Conservation (phyloP, 2,113 vertebrate genomes). For the Numenius arquata region DNA sequence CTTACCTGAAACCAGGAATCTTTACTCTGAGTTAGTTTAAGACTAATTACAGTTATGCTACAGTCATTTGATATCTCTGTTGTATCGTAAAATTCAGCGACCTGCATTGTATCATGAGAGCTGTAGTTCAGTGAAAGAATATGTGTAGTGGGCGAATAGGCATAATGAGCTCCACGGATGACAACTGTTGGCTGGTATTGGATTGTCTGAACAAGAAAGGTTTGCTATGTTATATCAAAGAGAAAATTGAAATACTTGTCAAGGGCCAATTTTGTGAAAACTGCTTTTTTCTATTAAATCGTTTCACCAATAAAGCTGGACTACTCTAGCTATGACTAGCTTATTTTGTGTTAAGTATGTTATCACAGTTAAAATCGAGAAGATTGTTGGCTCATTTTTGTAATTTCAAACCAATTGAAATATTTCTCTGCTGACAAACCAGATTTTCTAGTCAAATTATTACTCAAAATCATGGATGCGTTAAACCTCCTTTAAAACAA, state of each 20-base stretch:
- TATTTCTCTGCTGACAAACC: background rate
- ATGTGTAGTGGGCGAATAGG: background rate
- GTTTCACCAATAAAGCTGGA: background rate
- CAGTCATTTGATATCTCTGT: background rate
- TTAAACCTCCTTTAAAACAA: background rate
- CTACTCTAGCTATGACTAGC: background rate
- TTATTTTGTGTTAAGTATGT: background rate
- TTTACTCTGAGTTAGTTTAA: background rate
- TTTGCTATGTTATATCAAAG: background rate
- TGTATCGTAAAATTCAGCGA: background rate
- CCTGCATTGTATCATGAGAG: background rate
- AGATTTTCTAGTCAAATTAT: background rate
- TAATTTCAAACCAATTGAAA: background rate
- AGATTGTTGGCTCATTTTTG: background rate
- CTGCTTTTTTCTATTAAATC: background rate
- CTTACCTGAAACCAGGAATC: background rate
- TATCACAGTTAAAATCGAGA: background rate
- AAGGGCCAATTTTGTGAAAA: background rate
- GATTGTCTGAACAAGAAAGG: background rate
- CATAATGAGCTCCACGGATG: background rate
- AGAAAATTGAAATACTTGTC: background rate
- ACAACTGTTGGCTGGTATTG: background rate
- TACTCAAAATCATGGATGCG: background rate
- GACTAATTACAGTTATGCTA: background rate
- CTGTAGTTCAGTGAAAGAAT: background rate